phyloP scores from a whole-genome alignment of 2,797 vertebrate species.

The Vultur gryphus region DNA sequence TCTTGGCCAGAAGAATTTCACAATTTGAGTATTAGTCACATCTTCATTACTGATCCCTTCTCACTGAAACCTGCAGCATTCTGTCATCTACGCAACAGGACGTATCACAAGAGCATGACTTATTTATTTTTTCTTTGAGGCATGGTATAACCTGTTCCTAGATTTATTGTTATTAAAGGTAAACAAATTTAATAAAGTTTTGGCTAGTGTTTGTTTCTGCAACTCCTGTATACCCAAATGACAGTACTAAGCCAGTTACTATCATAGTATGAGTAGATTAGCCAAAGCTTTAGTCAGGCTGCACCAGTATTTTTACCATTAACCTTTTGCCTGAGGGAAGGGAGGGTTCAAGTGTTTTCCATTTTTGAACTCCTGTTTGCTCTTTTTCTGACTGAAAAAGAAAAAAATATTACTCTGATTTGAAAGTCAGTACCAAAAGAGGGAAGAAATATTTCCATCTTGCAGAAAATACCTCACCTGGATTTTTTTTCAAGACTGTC shows the following conservation, averaged over 20 bases:
- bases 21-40: conserved; percentile 18
- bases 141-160: not conserved
- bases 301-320: conserved; percentile 11
- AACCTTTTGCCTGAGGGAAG: conserved; percentile 22
- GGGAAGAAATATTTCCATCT: not conserved
- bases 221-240: not conserved
- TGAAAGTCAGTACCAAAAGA: not conserved
- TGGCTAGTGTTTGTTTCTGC: not conserved
- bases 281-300: conserved; percentile 22
- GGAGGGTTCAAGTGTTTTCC: not conserved
- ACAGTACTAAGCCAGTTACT: not conserved
- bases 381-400: not conserved
- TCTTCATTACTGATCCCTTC: not conserved
- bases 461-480: not conserved
- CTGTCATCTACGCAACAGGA: not conserved
- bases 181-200: not conserved
- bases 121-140: not conserved
- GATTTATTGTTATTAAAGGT: not conserved
- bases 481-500: not conserved
- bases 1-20: conserved; percentile 4
- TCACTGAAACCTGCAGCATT: not conserved
- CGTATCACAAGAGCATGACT: not conserved
- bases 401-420: not conserved
- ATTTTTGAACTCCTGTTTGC: not conserved
- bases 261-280: not conserved